Base-by-base conservation (phyloP, 2,888 invertebrate species). In the Lacanobia wlatinum region DNA sequence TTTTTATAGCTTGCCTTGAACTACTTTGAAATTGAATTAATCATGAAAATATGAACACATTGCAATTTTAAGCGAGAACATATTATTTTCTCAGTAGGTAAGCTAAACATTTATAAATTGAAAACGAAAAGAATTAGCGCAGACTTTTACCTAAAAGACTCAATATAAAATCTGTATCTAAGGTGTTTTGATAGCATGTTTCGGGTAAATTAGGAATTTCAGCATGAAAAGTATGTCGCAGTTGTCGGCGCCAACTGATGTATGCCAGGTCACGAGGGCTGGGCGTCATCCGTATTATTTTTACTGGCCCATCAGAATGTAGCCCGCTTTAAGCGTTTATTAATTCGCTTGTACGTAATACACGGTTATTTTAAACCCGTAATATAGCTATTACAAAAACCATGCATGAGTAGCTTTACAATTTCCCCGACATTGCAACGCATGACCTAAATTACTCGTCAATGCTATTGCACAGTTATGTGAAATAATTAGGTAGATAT, bases 261-360 rank as follows among this genome's bases (percentile, higher is more conserved):
- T 92, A 83, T 92, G 92, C 89, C 94, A 92, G 94, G 92, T 94
- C 94, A 93, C 87, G 88, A 88, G 89, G 91, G 84, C 89, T 88
- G 88, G 87, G 85, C 89, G 89, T 90, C 93, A 92, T 91, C 87
- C 82, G 89, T 91, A 94, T 92, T 93, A 92, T 93, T 94, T 93
- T 93, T 93, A 93, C 92, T 92, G 90, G 88, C 84, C 87, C 88
- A 88, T 87, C 88, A 86, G 86, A 89, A 88, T 86, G 84, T 84
- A 82, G 78, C 79, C 80, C 76, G 70, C 74, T 84, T 87, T 78
- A 78, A 89, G 87, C 64, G 21, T 87, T 88, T 89, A 72, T 76
- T 68, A 78, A 82, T 81, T 80, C 40, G 46, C 5, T 52, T 82
- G 72, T 60, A 65, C 53, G 38, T 34, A 63, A 46, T 55, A 58